These are phyloP conservation scores for Gonioctena quinquepunctata DNA, from an alignment of 1,140 invertebrate species.

Conservation along the genomic window DNA sequence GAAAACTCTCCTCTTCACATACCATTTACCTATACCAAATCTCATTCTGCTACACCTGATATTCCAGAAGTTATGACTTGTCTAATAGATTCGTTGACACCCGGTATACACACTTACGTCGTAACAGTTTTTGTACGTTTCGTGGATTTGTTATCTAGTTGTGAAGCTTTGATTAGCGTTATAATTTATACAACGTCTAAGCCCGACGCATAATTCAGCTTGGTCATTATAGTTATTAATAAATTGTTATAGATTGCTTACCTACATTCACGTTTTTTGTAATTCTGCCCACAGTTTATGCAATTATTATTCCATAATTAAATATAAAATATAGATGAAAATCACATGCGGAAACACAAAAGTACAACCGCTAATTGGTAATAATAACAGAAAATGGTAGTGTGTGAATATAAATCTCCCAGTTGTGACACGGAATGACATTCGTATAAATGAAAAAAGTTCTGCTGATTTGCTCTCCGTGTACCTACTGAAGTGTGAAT, in stretches of 20 bases:
- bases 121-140: neutral
- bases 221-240: constrained; percentile 15
- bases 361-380: constrained; percentile 7
- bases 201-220: neutral
- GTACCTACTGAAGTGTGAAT: neutral
- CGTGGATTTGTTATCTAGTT: neutral
- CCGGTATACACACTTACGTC: no score
- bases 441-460: neutral
- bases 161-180: neutral
- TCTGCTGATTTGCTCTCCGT: neutral
- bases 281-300: constrained; percentile 14
- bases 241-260: constrained; percentile 14
- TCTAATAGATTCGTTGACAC: no score
- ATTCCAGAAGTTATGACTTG: no score
- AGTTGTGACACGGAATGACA: constrained; percentile 8
- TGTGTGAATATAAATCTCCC: constrained; percentile 5
- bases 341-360: constrained; percentile 12
- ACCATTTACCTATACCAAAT: no score
- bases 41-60: no score
- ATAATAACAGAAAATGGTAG: constrained; percentile 18
- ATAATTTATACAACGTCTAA: neutral
- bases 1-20: no score
- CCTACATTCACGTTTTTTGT: constrained; percentile 17
- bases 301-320: constrained; percentile 15
- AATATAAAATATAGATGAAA: constrained; percentile 17